These are phyloP conservation scores for Metridium senile DNA, from an alignment of 92 coral and sea anemone genomes.

Conservation along the genomic window DNA sequence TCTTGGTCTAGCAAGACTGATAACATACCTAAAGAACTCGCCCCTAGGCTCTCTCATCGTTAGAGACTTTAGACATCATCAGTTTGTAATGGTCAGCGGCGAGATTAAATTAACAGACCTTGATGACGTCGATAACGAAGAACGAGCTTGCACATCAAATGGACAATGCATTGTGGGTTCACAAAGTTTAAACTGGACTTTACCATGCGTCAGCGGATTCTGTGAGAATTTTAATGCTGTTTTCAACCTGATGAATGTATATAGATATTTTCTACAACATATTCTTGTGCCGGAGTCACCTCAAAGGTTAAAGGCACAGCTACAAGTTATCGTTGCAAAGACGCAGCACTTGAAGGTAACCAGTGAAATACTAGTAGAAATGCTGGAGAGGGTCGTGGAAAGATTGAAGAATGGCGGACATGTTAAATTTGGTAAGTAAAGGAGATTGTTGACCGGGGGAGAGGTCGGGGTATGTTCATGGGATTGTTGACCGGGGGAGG, in stretches of 20 bases:
- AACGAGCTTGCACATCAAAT: constrained; percentile 55
- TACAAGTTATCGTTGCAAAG: constrained; percentile 45
- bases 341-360: constrained; percentile 42
- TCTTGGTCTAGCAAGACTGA: constrained; percentile 80
- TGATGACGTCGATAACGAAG: constrained; percentile 95
- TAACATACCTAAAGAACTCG: constrained; percentile 67
- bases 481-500: no score
- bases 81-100: constrained; percentile 84
- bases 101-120: constrained; percentile 86
- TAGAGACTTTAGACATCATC: constrained; percentile 85
- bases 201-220: constrained; percentile 60
- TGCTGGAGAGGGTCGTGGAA: constrained; percentile 58
- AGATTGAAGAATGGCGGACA: constrained; percentile 69
- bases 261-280: constrained; percentile 61
- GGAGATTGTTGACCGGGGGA: background rate
- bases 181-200: constrained; percentile 52
- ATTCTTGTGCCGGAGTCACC: constrained; percentile 89
- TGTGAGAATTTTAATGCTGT: constrained; percentile 73
- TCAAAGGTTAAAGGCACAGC: constrained; percentile 32
- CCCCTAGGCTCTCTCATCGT: constrained; percentile 89
- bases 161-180: constrained; percentile 76
- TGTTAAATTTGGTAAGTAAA: constrained; percentile 37
- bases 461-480: background rate
- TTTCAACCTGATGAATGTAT: constrained; percentile 54
- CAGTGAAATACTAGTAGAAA: constrained; percentile 58